phyloP scores from a whole-genome alignment of 2,113 vertebrate species.

The Actenoides lindsayi region DNA sequence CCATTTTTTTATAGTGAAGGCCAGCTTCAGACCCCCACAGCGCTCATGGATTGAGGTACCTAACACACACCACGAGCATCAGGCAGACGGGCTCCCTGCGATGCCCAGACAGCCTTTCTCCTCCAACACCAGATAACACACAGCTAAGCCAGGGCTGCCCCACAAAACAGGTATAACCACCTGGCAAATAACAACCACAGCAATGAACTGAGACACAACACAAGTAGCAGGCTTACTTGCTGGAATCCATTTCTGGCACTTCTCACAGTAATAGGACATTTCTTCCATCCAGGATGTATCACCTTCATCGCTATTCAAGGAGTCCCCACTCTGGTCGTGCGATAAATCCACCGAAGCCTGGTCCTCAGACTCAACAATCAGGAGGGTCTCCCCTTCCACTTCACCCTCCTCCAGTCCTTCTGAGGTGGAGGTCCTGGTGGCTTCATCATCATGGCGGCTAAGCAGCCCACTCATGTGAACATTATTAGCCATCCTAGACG shows the following conservation, averaged over 20 bases:
- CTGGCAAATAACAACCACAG: background rate
- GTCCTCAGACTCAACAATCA: constrained; percentile 95
- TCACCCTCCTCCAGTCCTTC: constrained; percentile 96
- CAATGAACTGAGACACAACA: background rate
- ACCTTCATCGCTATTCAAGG: constrained; percentile 91
- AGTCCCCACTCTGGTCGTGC: constrained; percentile 96
- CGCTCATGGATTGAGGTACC: accelerated
- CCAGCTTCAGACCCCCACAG: background rate
- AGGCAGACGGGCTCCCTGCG: background rate
- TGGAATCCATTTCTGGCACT: constrained; percentile 96
- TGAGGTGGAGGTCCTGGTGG: constrained; percentile 87
- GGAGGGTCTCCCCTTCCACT: constrained; percentile 94
- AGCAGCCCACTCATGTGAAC: constrained; percentile 78
- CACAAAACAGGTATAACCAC: background rate
- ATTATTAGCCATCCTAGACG: constrained; percentile 83
- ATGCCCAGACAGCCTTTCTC: background rate
- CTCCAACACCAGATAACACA: accelerated
- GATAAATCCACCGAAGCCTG: constrained; percentile 95
- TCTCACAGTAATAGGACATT: constrained; percentile 94
- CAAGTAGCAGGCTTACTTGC: constrained; percentile 79
- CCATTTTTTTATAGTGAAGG: background rate
- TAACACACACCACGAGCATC: accelerated
- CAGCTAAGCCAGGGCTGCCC: background rate
- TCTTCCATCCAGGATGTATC: constrained; percentile 91
- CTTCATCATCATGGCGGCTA: constrained; percentile 83